Conservation (phyloP, 2,797 vertebrate species). For the Galagoides demidoff region DNA sequence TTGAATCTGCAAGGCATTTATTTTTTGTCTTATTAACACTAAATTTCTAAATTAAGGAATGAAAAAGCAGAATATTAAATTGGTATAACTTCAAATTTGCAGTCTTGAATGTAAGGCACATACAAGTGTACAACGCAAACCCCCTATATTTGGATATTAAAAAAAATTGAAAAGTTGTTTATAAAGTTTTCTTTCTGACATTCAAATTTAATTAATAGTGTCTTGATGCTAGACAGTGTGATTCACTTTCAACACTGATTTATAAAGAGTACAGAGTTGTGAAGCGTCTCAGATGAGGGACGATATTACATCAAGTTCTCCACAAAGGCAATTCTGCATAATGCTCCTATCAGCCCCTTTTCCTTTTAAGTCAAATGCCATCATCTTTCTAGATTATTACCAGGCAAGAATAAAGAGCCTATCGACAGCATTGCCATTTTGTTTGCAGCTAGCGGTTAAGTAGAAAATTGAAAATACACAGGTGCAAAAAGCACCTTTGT, state of each 20-base stretch:
- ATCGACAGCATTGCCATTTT: neutral
- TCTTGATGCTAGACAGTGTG: neutral
- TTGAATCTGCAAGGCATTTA: neutral
- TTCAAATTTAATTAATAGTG: conserved; percentile 45
- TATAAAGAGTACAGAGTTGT: neutral
- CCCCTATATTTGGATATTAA: neutral
- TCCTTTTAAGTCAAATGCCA: conserved; percentile 52
- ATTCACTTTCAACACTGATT: neutral
- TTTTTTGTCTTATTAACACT: neutral
- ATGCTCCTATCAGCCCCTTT: neutral
- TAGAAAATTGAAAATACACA: conserved; percentile 20
- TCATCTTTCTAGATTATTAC: conserved; percentile 27
- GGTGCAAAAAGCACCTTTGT: neutral
- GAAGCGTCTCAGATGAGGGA: neutral
- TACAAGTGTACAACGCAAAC: conserved; percentile 10
- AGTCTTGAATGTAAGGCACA: neutral
- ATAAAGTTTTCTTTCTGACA: conserved; percentile 25
- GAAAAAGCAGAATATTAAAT: neutral
- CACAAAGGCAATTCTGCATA: neutral
- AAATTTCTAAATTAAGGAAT: neutral
- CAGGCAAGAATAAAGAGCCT: neutral
- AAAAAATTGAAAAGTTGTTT: neutral
- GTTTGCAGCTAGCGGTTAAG: neutral
- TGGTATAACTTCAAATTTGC: neutral
- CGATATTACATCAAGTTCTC: neutral